These are phyloP conservation scores for Eurytoma adleriae DNA, from an alignment of 2,888 invertebrate species.

Conservation along the genomic window DNA sequence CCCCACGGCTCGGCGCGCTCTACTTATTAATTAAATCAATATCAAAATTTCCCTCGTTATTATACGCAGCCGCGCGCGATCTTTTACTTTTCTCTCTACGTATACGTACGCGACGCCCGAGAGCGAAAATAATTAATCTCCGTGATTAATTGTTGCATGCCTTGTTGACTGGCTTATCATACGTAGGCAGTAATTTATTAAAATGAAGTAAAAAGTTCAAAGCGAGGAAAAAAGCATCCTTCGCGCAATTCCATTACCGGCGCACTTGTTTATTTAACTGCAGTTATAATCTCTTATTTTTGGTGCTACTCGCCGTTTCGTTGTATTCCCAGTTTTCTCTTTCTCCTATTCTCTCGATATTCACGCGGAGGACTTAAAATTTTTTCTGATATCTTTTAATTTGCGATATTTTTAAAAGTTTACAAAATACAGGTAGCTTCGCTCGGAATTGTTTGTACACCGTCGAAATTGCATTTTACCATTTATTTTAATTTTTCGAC, in stretches of 20 bases:
- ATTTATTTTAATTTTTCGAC: too few species aligned
- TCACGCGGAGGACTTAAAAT: too few species aligned
- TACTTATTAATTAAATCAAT: constrained; percentile 43
- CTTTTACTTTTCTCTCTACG: neutral
- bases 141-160: constrained; percentile 39
- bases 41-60: constrained; percentile 23
- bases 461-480: too few species aligned
- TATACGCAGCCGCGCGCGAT: neutral
- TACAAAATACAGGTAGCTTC: too few species aligned
- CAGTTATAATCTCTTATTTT: too few species aligned
- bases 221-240: neutral
- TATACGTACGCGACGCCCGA: neutral
- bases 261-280: too few species aligned
- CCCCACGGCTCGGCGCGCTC: neutral
- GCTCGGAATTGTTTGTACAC: too few species aligned
- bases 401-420: too few species aligned
- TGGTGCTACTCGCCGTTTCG: too few species aligned
- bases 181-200: constrained; percentile 29
- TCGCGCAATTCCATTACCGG: neutral
- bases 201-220: constrained; percentile 13
- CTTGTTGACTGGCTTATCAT: neutral
- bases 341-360: too few species aligned
- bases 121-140: constrained; percentile 46
- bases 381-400: too few species aligned
- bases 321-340: too few species aligned